phyloP scores from a whole-genome alignment of 1,140 invertebrate species.

The Limonius californicus region DNA sequence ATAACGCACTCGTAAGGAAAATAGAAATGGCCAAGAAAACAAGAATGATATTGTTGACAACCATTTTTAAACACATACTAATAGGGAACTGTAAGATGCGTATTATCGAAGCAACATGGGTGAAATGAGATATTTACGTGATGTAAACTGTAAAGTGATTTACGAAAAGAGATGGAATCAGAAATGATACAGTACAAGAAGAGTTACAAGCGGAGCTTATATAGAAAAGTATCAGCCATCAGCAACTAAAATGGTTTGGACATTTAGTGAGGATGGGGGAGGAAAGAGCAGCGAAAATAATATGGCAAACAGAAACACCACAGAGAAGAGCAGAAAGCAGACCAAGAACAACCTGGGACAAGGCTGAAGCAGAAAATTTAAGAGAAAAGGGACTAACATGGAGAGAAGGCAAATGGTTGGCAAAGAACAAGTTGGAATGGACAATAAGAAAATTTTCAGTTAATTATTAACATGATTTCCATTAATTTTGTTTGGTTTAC shows the following conservation, averaged over 20 bases:
- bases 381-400: constrained; percentile 4
- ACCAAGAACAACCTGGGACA: constrained; percentile 18
- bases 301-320: constrained; percentile 18
- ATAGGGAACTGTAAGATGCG: not conserved
- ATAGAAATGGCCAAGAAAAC: not conserved
- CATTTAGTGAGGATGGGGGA: constrained; percentile 17
- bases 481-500: too few species aligned
- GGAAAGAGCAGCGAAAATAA: constrained; percentile 9
- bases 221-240: not conserved
- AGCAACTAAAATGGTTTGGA: constrained; percentile 20
- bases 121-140: constrained; percentile 12
- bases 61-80: not conserved
- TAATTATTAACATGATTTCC: too few species aligned
- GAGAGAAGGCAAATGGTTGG: not conserved
- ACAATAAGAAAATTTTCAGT: too few species aligned
- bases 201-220: constrained; percentile 6
- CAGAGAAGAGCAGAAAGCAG: constrained; percentile 13
- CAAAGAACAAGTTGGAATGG: constrained; percentile 11
- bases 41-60: constrained; percentile 3
- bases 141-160: not conserved
- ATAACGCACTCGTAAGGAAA: not conserved
- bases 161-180: constrained; percentile 1
- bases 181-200: constrained; percentile 9
- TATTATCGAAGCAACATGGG: too few species aligned
- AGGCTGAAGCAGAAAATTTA: not conserved